Conservation (phyloP, 2,113 vertebrate genomes). For the Cervus canadensis region DNA sequence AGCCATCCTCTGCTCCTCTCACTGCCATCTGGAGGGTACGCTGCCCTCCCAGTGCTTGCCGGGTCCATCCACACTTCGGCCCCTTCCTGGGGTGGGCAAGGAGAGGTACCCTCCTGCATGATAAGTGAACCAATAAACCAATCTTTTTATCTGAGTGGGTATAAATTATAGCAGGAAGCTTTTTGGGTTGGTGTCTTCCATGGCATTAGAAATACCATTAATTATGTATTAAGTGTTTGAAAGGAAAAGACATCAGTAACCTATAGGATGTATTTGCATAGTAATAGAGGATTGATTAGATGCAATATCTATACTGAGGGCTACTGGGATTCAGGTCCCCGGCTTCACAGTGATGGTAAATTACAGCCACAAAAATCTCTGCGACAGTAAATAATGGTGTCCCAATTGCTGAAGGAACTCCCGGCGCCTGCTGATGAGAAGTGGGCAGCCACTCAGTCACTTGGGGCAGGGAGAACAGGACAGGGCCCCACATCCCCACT, state of each 20-base stretch:
- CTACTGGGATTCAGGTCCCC: constrained; percentile 52
- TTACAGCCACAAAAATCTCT: constrained; percentile 66
- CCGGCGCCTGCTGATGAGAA: constrained; percentile 12
- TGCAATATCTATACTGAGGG: constrained; percentile 60
- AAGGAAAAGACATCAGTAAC: constrained; percentile 61
- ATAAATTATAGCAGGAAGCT: constrained; percentile 56
- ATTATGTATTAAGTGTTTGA: constrained; percentile 69
- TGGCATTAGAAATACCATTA: constrained; percentile 64
- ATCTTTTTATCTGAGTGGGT: constrained; percentile 13
- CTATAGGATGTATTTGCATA: constrained; percentile 68
- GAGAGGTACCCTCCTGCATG: constrained; percentile 25
- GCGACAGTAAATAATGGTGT: constrained; percentile 59
- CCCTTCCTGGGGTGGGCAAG: not conserved
- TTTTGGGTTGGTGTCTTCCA: constrained; percentile 57
- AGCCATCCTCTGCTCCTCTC: not conserved
- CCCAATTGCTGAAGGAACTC: constrained; percentile 8
- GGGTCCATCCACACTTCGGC: not conserved
- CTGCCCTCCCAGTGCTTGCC: not conserved
- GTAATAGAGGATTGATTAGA: constrained; percentile 75
- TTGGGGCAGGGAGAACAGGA: not conserved
- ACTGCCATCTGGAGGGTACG: not conserved
- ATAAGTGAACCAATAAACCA: constrained; percentile 27
- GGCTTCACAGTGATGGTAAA: constrained; percentile 50
- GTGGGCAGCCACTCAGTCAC: not conserved
- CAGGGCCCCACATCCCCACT: not conserved